Base-by-base conservation (phyloP, 1,140 invertebrate genomes). In the Meteorus sp. region DNA sequence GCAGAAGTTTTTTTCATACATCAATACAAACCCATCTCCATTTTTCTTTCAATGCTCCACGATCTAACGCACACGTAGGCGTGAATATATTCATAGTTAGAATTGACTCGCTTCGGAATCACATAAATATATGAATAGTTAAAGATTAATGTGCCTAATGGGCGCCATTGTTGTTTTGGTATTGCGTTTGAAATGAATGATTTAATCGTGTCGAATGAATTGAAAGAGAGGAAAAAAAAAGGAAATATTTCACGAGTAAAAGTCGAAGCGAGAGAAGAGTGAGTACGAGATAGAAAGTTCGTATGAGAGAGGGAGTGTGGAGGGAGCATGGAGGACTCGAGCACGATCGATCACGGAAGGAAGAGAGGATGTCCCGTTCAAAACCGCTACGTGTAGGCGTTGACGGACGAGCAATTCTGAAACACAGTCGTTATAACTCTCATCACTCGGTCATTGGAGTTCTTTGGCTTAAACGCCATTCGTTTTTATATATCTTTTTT, bases 321-420 rank as follows among this genome's bases (percentile, higher is more conserved):
- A 7, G 35, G 8, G 35, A 39, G 3, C 8, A 39, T 13, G 15
- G n/a, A n/a, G n/a, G 3, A 39, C 27, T 39, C 17, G 51, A 31
- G 63, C 65, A 70, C 67, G 65, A 69, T 61, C 63, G 47, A 41
- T 65, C 66, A 64, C 64, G 66, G 68, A 71, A 71, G 68, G 64
- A 70, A 71, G 64, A 71, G 51, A 65, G 61, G 61, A 61, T 64
- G 64, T 71, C 66, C 68, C 69, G 69, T 73, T 73, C 61, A 56
- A 50, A n/a, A 41, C 53, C 44, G 37, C 39, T 56, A 61, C 60
- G 60, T 61, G 60, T 61, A 44, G 60, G 53, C 45, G 60, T 54
- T 35, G 56, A 58, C 23, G 31, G 44, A 58, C 29, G 20, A n/a
- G 27, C 45, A 23, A 58, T 58, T 51, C 56, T 48, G 33, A 23